Conservation (phyloP, 2,888 invertebrate species). For the Mycalesis mineus region DNA sequence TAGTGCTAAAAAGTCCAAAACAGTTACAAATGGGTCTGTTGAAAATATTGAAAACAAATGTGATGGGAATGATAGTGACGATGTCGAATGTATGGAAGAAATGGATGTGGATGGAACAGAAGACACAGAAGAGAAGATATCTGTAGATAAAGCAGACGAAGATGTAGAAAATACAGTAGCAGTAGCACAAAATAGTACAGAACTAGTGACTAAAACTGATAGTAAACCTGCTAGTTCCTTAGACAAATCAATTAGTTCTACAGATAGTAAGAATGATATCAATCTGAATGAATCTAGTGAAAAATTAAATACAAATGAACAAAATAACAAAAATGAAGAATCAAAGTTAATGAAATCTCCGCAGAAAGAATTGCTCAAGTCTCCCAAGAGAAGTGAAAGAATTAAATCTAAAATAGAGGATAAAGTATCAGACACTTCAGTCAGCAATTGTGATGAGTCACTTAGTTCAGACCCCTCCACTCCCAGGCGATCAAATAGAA, state of each 20-base stretch:
- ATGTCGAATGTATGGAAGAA: constrained; percentile 22
- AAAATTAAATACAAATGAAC: constrained; percentile 6
- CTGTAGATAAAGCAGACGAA: neutral
- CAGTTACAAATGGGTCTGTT: constrained; percentile 22
- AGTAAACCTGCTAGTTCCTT: constrained; percentile 29
- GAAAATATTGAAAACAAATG: constrained; percentile 29
- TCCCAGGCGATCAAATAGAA: constrained; percentile 48
- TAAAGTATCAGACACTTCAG: constrained; percentile 42
- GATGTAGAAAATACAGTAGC: constrained; percentile 3
- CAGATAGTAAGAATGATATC: constrained; percentile 13
- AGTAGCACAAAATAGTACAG: constrained; percentile 17
- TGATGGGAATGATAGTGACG: constrained; percentile 18
- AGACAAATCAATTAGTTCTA: constrained; percentile 39
- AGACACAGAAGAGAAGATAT: constrained; percentile 16
- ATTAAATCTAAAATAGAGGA: constrained; percentile 45
- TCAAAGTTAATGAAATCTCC: neutral
- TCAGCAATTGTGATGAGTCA: constrained; percentile 47
- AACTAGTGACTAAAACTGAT: constrained; percentile 1
- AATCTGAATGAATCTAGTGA: constrained; percentile 3
- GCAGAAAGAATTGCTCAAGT: neutral
- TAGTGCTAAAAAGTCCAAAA: constrained; percentile 34
- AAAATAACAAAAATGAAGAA: neutral
- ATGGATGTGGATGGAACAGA: constrained; percentile 31
- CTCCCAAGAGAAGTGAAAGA: constrained; percentile 48
- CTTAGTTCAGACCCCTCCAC: constrained; percentile 43